These are phyloP conservation scores for Drosophila neutralis DNA, from an alignment of 2,888 invertebrate genomes.

Conservation along the genomic window DNA sequence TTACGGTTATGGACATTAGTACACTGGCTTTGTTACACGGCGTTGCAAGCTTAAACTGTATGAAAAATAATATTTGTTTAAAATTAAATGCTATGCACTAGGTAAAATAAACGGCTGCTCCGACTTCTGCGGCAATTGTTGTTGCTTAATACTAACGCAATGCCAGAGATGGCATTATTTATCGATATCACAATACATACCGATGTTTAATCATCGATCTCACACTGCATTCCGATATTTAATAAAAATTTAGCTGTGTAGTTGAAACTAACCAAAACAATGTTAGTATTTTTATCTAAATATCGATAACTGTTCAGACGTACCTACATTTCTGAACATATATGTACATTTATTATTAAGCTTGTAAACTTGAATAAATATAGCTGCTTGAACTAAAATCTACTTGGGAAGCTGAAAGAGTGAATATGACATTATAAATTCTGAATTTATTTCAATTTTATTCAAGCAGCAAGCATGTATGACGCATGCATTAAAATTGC, in stretches of 20 bases:
- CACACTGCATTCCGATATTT: slow-evolving; percentile 3
- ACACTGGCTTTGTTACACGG: slow-evolving; percentile 66
- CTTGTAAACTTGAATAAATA: background rate
- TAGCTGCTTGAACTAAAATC: background rate
- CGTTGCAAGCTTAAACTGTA: slow-evolving; percentile 52
- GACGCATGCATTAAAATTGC: background rate
- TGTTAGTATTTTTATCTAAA: background rate
- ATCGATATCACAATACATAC: slow-evolving; percentile 1
- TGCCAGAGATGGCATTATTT: slow-evolving; percentile 20
- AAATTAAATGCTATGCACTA: slow-evolving; percentile 52
- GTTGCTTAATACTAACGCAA: slow-evolving; percentile 57
- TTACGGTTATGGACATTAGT: slow-evolving; percentile 85
- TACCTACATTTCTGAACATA: background rate
- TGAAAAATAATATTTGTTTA: slow-evolving; percentile 36
- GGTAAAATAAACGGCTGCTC: slow-evolving; percentile 64
- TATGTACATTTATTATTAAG: background rate
- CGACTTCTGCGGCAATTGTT: slow-evolving; percentile 57
- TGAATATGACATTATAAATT: background rate
- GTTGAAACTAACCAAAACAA: background rate
- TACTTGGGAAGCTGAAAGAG: background rate
- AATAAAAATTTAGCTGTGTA: background rate
- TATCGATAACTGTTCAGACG: background rate
- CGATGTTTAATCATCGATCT: slow-evolving; percentile 13
- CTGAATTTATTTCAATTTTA: background rate
- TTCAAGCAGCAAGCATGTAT: background rate